Conservation (phyloP, 2,113 vertebrate species). For the Gallinago media region DNA sequence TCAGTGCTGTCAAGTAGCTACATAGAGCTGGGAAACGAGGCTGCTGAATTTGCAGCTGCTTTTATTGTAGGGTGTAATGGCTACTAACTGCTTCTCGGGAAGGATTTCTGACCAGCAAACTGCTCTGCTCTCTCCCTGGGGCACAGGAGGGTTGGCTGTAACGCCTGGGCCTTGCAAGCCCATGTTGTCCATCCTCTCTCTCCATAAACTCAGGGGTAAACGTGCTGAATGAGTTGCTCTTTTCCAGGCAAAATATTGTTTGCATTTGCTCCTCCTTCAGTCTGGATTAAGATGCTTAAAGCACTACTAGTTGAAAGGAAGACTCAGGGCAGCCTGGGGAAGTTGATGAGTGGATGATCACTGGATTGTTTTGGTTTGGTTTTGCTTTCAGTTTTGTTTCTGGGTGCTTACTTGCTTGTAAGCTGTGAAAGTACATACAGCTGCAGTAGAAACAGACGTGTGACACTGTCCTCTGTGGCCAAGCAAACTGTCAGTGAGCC, state of each 20-base stretch:
- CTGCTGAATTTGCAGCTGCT: not conserved
- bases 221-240: not conserved
- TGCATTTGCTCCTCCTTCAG: not conserved
- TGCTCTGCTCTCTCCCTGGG: not conserved
- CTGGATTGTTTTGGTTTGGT: not conserved
- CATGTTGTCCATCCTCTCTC: not conserved
- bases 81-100: not conserved
- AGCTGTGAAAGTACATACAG: not conserved
- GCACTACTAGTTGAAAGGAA: not conserved
- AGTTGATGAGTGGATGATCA: not conserved
- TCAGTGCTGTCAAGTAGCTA: not conserved
- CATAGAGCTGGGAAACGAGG: not conserved
- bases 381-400: conserved; percentile 5
- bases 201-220: not conserved
- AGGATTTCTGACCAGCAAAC: not conserved
- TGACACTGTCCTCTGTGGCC: not conserved
- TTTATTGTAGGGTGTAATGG: not conserved
- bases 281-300: not conserved
- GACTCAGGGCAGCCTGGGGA: not conserved
- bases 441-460: not conserved
- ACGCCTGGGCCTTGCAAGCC: not conserved
- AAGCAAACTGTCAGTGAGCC: not conserved
- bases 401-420: not conserved
- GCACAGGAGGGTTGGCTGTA: not conserved
- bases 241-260: not conserved